These are phyloP conservation scores for Thera britannica DNA, from an alignment of 2,888 invertebrate species.

Conservation along the genomic window DNA sequence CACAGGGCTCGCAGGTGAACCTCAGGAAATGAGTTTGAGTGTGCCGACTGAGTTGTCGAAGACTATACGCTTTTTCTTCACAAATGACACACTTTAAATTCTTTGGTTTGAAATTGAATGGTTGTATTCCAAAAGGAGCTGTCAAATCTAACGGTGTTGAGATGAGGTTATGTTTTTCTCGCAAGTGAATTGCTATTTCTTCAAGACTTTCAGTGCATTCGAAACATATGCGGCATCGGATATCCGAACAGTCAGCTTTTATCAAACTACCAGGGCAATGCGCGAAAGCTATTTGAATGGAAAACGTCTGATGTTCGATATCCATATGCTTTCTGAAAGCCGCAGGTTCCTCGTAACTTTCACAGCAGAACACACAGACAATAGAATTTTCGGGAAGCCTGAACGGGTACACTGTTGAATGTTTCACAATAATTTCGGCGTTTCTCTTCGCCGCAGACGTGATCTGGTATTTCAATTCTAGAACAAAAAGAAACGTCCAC, in stretches of 20 bases:
- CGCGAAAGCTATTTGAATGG: conserved; percentile 64
- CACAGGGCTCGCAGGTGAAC: conserved; percentile 55
- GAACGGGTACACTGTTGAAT: conserved; percentile 78
- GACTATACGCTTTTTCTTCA: conserved; percentile 42
- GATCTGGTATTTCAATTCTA: conserved; percentile 70
- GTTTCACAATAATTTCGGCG: conserved; percentile 75
- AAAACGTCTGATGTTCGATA: conserved; percentile 66
- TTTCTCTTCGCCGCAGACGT: conserved; percentile 67
- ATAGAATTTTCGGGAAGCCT: conserved; percentile 71
- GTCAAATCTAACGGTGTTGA: conserved; percentile 23
- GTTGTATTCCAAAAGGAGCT: conserved; percentile 43
- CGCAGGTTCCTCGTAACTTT: conserved; percentile 63
- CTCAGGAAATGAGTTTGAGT: conserved; percentile 52
- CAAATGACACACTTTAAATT: conserved; percentile 48
- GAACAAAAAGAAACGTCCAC: conserved; percentile 78
- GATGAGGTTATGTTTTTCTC: conserved; percentile 31
- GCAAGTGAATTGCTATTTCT: conserved; percentile 45
- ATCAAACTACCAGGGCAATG: conserved; percentile 48
- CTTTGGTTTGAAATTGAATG: conserved; percentile 47
- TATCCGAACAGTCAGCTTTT: conserved; percentile 52
- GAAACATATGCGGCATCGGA: conserved; percentile 49
- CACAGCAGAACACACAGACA: conserved; percentile 77
- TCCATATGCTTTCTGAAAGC: conserved; percentile 70
- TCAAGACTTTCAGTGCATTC: conserved; percentile 39
- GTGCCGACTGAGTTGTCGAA: conserved; percentile 53